Evolutionary conservation across 2,113 vertebrate species (phyloP).

Genomic region (Microcebus griseorufus): DNA sequence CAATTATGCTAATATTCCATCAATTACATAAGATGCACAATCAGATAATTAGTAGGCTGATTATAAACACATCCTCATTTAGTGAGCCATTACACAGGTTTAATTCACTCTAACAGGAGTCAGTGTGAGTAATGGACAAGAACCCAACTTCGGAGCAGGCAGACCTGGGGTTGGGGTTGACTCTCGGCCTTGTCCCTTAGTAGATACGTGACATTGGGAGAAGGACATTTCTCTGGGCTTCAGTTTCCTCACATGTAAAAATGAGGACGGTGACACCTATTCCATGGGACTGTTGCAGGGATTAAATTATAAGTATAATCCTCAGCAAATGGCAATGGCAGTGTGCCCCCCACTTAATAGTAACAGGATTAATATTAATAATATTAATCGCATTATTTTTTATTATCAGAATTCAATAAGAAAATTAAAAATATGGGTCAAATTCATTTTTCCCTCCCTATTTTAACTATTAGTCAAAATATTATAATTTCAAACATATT

Average conservation of each 20-base stretch:
- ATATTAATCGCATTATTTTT: not conserved
- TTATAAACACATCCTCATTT: not conserved
- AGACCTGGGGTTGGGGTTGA: not conserved
- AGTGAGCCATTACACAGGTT: not conserved
- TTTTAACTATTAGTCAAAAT: constrained; percentile 15
- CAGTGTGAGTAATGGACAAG: not conserved
- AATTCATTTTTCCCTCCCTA: not conserved
- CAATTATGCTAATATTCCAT: not conserved
- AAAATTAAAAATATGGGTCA: not conserved
- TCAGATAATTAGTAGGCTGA: not conserved
- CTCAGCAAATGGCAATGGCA: not conserved
- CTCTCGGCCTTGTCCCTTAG: not conserved
- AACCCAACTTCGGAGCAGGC: not conserved
- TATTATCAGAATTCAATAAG: not conserved
- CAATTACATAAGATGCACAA: not conserved
- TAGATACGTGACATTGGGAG: not conserved
- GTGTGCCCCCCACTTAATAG: not conserved
- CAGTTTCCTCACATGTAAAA: not conserved
- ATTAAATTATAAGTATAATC: not conserved
- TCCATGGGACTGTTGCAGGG: not conserved
- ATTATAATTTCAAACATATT: not conserved
- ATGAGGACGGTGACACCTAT: not conserved
- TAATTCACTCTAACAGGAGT: not conserved
- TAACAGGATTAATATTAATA: not conserved
- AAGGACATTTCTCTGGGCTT: not conserved